phyloP scores from a whole-genome alignment of 2,113 vertebrate genomes.

The Struthidea cinerea region DNA sequence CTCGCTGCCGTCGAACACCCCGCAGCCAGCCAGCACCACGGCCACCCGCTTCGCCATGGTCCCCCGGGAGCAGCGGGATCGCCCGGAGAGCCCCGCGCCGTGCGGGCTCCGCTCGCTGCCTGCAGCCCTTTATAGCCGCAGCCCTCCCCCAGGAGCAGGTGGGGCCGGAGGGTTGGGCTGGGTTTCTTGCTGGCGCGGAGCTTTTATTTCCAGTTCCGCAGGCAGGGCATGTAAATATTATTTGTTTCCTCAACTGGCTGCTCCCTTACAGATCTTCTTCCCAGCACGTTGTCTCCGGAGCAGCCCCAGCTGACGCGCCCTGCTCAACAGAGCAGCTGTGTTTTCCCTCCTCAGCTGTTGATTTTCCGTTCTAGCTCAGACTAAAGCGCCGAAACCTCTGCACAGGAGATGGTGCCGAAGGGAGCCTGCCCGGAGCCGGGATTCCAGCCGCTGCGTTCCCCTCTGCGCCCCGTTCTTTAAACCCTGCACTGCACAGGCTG shows the following conservation, averaged over 20 bases:
- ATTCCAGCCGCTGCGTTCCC: neutral
- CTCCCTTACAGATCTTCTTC: neutral
- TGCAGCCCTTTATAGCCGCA: neutral
- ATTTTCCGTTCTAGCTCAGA: neutral
- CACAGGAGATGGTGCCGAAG: neutral
- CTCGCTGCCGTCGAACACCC: conserved; percentile 84
- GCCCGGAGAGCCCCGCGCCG: neutral
- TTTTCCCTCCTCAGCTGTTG: neutral
- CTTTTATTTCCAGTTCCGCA: neutral
- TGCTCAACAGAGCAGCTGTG: neutral
- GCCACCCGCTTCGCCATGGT: conserved; percentile 80
- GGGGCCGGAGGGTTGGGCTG: neutral
- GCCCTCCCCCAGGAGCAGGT: neutral
- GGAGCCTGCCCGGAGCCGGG: neutral
- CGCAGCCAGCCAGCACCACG: conserved; percentile 82
- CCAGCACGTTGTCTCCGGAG: neutral
- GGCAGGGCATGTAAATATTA: conserved; percentile 7
- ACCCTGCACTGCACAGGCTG: neutral
- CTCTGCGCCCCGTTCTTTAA: neutral
- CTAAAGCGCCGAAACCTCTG: neutral
- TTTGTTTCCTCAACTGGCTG: conserved; percentile 28
- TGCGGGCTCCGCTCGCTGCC: neutral
- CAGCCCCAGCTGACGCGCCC: neutral
- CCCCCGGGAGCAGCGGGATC: neutral
- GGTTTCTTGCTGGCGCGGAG: neutral